phyloP scores from a whole-genome alignment of 2,113 vertebrate genomes.

The Urocynchramus pylzowi region DNA sequence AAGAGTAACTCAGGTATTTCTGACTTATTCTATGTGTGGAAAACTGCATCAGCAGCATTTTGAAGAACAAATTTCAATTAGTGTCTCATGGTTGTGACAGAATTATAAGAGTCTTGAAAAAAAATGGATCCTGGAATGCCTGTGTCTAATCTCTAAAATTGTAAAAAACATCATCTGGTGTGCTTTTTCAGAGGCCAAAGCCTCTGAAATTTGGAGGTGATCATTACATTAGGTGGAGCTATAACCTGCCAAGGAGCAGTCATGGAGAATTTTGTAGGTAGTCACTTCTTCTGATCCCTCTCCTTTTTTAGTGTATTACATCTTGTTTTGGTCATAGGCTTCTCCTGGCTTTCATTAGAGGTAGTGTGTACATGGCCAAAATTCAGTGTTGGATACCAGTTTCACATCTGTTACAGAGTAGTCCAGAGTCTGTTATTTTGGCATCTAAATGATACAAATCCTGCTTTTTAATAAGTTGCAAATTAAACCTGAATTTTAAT shows the following conservation, averaged over 20 bases:
- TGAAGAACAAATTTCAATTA: not conserved
- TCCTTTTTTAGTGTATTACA: constrained; percentile 1
- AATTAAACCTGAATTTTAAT: constrained; percentile 22
- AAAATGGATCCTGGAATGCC: not conserved
- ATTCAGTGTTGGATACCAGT: not conserved
- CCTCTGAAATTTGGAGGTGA: not conserved
- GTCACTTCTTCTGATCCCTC: not conserved
- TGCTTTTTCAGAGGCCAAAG: not conserved
- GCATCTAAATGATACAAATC: constrained; percentile 35
- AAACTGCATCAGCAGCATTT: not conserved
- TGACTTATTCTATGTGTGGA: not conserved
- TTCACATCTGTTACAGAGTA: constrained; percentile 19
- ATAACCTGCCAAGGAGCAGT: not conserved
- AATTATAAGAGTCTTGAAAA: not conserved
- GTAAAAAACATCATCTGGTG: not conserved
- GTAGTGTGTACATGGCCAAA: not conserved
- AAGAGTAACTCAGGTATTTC: not conserved
- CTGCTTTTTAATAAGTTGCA: constrained; percentile 7
- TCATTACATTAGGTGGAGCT: not conserved
- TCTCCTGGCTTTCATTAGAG: constrained; percentile 1
- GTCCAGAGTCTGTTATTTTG: constrained; percentile 28
- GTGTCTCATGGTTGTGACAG: not conserved
- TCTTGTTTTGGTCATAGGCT: not conserved
- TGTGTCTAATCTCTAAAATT: not conserved
- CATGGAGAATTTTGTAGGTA: constrained; percentile 5